A percentile compares a stretch with the other conserved stretches of the same genome.
phyloP scores from a whole-genome alignment of 2,888 invertebrate species.

The Idaea aversata region DNA sequence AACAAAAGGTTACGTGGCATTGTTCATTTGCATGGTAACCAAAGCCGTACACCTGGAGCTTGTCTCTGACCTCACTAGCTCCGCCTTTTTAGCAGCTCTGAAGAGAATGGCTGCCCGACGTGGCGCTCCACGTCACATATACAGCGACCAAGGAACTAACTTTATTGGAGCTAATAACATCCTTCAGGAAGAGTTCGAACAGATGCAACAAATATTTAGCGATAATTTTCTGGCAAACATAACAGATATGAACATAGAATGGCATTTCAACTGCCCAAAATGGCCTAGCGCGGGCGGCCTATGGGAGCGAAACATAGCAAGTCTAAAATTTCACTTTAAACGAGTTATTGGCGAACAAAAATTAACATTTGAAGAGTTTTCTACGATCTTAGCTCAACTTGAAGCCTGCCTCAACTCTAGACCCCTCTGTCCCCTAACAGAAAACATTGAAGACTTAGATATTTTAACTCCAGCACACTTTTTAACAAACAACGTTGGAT shows the following conservation, averaged over 20 bases:
- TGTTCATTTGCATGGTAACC: constrained; percentile 27
- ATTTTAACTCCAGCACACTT: constrained; percentile 31
- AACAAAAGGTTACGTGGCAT: constrained; percentile 27
- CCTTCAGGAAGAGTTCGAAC: constrained; percentile 15
- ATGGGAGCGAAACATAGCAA: constrained; percentile 22
- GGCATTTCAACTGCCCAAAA: constrained; percentile 15
- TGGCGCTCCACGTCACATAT: constrained; percentile 29
- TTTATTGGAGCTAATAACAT: constrained; percentile 28
- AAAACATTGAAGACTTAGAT: constrained; percentile 12
- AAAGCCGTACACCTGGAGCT: constrained; percentile 35
- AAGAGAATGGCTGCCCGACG: constrained; percentile 29
- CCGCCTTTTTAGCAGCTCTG: constrained; percentile 32
- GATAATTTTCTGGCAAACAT: constrained; percentile 7
- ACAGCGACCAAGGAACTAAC: constrained; percentile 33
- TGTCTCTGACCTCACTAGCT: constrained; percentile 30
- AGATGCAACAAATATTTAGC: constrained; percentile 8
- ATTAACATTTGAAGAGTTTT: too few relatives aligned
- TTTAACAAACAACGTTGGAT: constrained; percentile 3
- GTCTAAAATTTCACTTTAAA: constrained; percentile 11
- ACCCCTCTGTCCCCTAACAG: too few relatives aligned
- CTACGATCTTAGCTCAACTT: too few relatives aligned
- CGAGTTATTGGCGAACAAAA: too few relatives aligned
- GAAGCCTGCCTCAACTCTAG: too few relatives aligned
- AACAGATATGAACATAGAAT: constrained; percentile 13
- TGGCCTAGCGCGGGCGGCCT: constrained; percentile 20